phyloP scores from a whole-genome alignment of 1,140 invertebrate species.

The Hypothenemus hampei region DNA sequence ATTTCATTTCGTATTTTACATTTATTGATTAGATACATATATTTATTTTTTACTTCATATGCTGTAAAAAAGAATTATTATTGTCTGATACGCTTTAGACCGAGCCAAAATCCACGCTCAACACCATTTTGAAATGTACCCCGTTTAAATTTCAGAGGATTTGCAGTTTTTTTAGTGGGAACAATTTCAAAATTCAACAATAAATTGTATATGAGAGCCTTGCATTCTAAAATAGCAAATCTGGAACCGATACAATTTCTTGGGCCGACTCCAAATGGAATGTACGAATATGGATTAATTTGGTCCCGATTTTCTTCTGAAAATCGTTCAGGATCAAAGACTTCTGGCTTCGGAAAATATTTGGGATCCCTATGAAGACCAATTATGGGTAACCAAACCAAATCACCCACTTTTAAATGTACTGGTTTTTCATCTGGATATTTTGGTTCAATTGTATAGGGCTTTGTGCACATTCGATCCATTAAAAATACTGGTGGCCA shows the following conservation, averaged over 20 bases:
- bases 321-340: slow-evolving; percentile 49
- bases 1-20: too few relatives aligned
- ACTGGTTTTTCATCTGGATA: too few relatives aligned
- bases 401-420: too few relatives aligned
- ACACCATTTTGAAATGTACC: slow-evolving; percentile 14
- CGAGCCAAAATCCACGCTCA: too few relatives aligned
- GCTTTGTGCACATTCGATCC: slow-evolving; percentile 50
- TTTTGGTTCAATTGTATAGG: slow-evolving; percentile 42
- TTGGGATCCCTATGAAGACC: slow-evolving; percentile 50
- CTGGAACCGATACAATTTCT: slow-evolving; percentile 41
- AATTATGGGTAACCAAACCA: slow-evolving; percentile 49
- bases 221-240: slow-evolving; percentile 33
- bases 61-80: too few relatives aligned
- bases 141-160: slow-evolving; percentile 35
- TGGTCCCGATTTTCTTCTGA: slow-evolving; percentile 40
- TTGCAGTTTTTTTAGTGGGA: slow-evolving; percentile 28
- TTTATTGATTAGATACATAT: too few relatives aligned
- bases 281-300: slow-evolving; percentile 44
- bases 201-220: slow-evolving; percentile 37
- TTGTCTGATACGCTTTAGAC: too few relatives aligned
- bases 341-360: slow-evolving; percentile 47
- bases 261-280: slow-evolving; percentile 54
- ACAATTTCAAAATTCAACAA: slow-evolving; percentile 33
- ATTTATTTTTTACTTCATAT: too few relatives aligned
- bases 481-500: slow-evolving; percentile 49